Conservation (phyloP, 35 echinoderm and acorn worm species). For the Patiria miniata region DNA sequence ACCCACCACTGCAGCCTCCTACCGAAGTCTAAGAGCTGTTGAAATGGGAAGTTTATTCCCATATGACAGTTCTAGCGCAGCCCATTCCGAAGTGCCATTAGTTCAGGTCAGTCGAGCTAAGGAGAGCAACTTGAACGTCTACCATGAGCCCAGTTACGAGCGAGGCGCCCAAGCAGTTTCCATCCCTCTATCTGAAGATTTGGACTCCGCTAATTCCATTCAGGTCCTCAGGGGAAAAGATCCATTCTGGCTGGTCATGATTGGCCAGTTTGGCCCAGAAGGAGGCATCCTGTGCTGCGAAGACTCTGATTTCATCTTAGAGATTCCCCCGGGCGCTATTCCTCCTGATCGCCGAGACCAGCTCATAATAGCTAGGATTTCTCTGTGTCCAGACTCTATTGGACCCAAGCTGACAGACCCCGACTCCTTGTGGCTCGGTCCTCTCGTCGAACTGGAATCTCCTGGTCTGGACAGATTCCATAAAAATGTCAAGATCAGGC, state of each 20-base stretch:
- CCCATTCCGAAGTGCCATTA: no score
- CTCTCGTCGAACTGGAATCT: conserved; percentile 34
- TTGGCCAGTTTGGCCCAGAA: neutral
- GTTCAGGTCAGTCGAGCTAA: no score
- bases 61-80: no score
- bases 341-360: neutral
- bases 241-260: conserved; percentile 53
- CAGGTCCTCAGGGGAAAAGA: neutral
- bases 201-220: no score
- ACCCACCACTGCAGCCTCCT: no score
- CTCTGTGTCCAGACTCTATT: neutral
- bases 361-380: conserved; percentile 27
- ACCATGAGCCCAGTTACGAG: no score
- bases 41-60: no score
- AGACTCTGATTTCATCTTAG: conserved; percentile 35
- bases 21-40: no score
- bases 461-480: conserved; percentile 27
- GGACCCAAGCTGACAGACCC: neutral
- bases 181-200: no score
- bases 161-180: no score
- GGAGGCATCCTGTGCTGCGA: conserved; percentile 39
- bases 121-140: no score
- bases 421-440: conserved; percentile 25
- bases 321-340: conserved; percentile 51
- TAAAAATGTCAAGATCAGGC: neutral